Evolutionary conservation across 2,113 vertebrate genomes (phyloP).

Genomic region (Proterorhinus semilunaris): DNA sequence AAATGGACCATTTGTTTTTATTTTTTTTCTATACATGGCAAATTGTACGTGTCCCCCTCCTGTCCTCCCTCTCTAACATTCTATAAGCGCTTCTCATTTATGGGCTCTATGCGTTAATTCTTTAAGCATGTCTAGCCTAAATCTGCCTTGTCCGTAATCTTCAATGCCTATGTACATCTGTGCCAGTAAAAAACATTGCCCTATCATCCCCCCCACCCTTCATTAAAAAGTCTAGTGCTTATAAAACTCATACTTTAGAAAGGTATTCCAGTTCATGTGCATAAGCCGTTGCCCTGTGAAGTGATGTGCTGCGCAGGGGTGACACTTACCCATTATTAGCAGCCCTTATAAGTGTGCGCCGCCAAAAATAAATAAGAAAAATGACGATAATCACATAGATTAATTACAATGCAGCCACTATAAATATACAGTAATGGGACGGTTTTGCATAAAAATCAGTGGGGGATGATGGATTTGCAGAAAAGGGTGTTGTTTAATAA

Average conservation of each 20-base stretch:
- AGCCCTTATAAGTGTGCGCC: conserved; percentile 16
- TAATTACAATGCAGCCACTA: neutral
- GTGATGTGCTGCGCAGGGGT: conserved; percentile 24
- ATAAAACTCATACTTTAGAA: conserved; percentile 13
- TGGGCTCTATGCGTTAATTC: conserved; percentile 27
- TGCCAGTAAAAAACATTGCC: conserved; percentile 40
- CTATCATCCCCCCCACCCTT: conserved; percentile 19
- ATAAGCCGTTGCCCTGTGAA: conserved; percentile 10
- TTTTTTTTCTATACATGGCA: conserved; percentile 3
- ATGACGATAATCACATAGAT: conserved; percentile 1
- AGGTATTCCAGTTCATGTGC: neutral
- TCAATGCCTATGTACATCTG: conserved; percentile 37
- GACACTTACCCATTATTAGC: conserved; percentile 17
- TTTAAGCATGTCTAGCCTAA: conserved; percentile 24
- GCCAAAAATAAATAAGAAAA: neutral
- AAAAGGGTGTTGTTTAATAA: neutral
- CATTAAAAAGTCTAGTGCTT: conserved; percentile 24
- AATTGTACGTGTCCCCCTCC: conserved; percentile 11
- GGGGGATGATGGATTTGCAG: neutral
- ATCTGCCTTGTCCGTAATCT: conserved; percentile 44
- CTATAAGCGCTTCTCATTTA: conserved; percentile 14
- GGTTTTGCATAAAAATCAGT: neutral
- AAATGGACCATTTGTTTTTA: conserved; percentile 13
- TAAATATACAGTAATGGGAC: neutral
- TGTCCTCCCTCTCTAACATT: neutral